Evolutionary conservation across 2,113 vertebrate species (phyloP).

Genomic region (Phyllostomus discolor): DNA sequence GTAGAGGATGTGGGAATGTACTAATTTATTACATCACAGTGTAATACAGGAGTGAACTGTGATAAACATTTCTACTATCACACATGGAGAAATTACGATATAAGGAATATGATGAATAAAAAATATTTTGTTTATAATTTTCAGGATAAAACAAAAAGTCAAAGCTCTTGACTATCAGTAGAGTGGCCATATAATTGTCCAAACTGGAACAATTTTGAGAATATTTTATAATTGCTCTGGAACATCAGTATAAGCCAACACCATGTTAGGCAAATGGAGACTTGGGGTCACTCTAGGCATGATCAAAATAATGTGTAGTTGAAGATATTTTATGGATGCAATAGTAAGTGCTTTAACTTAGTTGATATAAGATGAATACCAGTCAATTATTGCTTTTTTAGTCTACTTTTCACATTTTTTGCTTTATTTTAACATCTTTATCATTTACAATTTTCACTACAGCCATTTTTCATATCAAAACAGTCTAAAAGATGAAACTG

Average conservation of each 20-base stretch:
- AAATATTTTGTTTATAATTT: neutral
- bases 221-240: neutral
- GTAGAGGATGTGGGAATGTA: neutral
- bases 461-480: neutral
- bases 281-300: neutral
- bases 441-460: neutral
- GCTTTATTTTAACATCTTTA: neutral
- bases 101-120: neutral
- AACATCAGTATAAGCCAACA: neutral
- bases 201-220: neutral
- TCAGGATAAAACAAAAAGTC: neutral
- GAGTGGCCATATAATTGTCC: neutral
- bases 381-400: neutral
- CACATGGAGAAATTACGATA: neutral
- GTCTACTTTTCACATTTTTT: neutral
- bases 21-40: neutral
- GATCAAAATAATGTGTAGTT: neutral
- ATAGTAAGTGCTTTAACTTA: neutral
- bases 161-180: neutral
- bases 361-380: neutral
- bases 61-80: neutral
- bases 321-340: neutral
- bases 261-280: neutral
- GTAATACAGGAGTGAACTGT: neutral
- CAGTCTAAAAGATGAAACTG: neutral